phyloP scores from a whole-genome alignment of 2,797 vertebrate genomes.

The Sparus aurata region DNA sequence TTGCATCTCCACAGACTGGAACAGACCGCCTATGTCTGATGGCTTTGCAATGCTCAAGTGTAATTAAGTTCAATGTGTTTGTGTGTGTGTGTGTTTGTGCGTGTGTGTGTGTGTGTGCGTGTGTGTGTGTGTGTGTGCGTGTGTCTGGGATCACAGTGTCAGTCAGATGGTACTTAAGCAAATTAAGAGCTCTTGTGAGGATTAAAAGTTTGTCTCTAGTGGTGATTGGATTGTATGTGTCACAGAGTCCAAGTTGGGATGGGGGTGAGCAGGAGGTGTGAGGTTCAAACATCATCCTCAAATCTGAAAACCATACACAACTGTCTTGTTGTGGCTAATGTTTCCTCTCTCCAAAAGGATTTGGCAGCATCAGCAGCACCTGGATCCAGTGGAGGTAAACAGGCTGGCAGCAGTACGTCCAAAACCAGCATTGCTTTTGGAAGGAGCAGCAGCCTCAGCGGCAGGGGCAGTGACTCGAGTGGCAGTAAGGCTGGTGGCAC shows the following conservation, averaged over 20 bases:
- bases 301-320: background rate
- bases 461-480: conserved; percentile 30
- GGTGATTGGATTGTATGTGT: conserved; percentile 68
- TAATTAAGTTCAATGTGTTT: conserved; percentile 69
- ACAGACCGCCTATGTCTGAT: conserved; percentile 47
- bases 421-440: conserved; percentile 25
- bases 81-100: conserved; percentile 30
- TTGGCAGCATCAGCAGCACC: conserved; percentile 29
- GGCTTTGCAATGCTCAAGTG: conserved; percentile 61
- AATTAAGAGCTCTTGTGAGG: conserved; percentile 84
- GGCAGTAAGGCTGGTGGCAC: conserved; percentile 36
- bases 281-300: conserved; percentile 15
- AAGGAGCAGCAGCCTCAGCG: conserved; percentile 57
- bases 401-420: conserved; percentile 1
- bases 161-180: conserved; percentile 83
- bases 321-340: conserved; percentile 2
- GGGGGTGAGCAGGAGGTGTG: conserved; percentile 26
- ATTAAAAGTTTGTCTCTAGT: conserved; percentile 71
- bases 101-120: conserved; percentile 32
- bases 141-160: conserved; percentile 48
- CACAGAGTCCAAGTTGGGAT: conserved; percentile 43
- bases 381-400: conserved; percentile 40
- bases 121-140: conserved; percentile 39
- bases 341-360: conserved; percentile 49
- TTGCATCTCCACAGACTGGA: conserved; percentile 61